phyloP scores from a whole-genome alignment of 2,888 invertebrate genomes.

The Lycocerus yunnanus region DNA sequence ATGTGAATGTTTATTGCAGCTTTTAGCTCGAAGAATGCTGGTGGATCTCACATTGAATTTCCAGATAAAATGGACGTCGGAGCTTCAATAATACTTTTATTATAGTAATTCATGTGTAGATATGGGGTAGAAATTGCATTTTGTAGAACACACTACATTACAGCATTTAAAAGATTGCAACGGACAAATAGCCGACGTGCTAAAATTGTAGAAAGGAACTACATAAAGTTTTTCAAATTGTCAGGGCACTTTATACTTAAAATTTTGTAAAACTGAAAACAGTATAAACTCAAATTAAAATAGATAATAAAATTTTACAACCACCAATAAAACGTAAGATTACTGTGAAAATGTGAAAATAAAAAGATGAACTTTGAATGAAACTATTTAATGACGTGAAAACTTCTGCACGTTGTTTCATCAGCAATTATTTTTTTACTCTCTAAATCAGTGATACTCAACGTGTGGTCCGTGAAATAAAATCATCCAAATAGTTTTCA shows the following conservation, averaged over 20 bases:
- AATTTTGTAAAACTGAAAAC: neutral
- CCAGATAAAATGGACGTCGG: constrained; percentile 12
- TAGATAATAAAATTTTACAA: constrained; percentile 1
- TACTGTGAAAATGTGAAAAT: neutral
- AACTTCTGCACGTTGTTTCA: neutral
- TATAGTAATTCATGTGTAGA: constrained; percentile 14
- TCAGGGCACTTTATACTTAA: neutral
- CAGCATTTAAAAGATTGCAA: neutral
- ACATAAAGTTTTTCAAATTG: neutral
- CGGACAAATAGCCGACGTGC: neutral
- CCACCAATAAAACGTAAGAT: neutral
- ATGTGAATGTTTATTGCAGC: constrained; percentile 3
- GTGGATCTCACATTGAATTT: neutral
- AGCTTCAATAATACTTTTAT: constrained; percentile 22
- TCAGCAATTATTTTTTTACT: neutral
- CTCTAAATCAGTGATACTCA: neutral
- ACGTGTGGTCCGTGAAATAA: too few species aligned
- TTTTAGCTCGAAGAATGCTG: neutral
- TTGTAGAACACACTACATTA: neutral
- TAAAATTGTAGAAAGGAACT: neutral
- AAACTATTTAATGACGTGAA: constrained; percentile 2
- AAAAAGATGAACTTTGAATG: neutral
- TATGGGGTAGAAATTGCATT: constrained; percentile 14
- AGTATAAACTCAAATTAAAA: neutral
- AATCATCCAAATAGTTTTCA: too few species aligned